Evolutionary conservation across 2,888 invertebrate species (phyloP).

Genomic region (Latrodectus elegans): DNA sequence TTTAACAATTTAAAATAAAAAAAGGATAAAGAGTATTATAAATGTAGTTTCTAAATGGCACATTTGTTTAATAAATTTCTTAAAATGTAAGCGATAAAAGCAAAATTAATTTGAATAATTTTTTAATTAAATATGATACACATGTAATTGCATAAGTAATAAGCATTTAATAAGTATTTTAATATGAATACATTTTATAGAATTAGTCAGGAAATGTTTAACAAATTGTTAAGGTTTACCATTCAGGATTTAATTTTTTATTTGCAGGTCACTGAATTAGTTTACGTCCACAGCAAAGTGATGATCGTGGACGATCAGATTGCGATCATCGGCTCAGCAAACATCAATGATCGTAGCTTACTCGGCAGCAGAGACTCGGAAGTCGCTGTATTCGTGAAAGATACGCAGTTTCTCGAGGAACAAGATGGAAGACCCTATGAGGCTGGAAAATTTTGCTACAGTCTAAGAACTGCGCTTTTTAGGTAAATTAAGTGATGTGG

Average conservation of each 20-base stretch:
- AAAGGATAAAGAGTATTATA: no score
- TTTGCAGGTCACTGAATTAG: conserved; percentile 86
- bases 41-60: no score
- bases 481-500: conserved; percentile 18
- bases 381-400: conserved; percentile 89
- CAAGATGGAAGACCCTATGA: conserved; percentile 86
- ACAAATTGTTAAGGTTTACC: no score
- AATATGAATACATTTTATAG: no score
- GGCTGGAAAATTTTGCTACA: conserved; percentile 89
- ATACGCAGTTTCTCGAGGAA: conserved; percentile 82
- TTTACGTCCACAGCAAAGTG: conserved; percentile 98
- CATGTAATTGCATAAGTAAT: no score
- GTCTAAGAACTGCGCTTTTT: conserved; percentile 88
- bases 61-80: no score
- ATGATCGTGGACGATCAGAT: conserved; percentile 92
- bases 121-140: not conserved
- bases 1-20: no score
- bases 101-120: not conserved
- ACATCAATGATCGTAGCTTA: conserved; percentile 97
- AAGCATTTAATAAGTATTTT: no score
- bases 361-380: conserved; percentile 96
- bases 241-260: no score
- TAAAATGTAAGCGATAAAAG: no score
- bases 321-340: conserved; percentile 97
- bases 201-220: no score